Base-by-base conservation (phyloP, 2,113 vertebrate genomes). In the Laterallus jamaicensis region DNA sequence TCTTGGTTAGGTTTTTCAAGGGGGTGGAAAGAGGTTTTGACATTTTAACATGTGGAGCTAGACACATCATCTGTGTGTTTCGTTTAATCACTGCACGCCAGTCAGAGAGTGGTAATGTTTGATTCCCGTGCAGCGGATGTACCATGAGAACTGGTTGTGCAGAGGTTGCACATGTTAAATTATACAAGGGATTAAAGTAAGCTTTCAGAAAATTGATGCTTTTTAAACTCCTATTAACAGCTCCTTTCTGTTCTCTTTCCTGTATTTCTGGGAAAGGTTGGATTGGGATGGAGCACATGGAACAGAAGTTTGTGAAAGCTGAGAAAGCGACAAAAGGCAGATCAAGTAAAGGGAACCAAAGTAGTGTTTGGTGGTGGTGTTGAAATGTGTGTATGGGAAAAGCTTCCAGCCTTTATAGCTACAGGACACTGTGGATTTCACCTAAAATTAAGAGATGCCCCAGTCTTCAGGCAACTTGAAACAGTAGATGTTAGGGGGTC, bases 11-110 rank as follows among this genome's bases (percentile, higher is more conserved):
- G 4, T 37, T 82, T 95, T 70, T 94, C 21, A 49, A 83, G 35
- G 73, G 35, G 28, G 12, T 84, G 31, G 64, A 56, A 74, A 58
- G 52, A 42, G 44, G 14, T 81, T 90, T 68, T 77, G 47, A 39
- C 6, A 3, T 32, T n/a, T 44, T 39, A 24, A 49, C 9, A 6
- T 3, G 25, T 0, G 0, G 81, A 84, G 14, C 16, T 54, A 86
- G 83, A 25, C 21, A 5, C 20, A 21, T 11, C 25, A 14, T 1
- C 5, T 5, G 24, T 0, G 1, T 40, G 24, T 83, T 91, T 66
- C 9, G 25, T 73, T 92, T 67, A 59, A 37, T 69, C 55, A 21
- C 21, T 68, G 52, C 15, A 13, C 13, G 14, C 66, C 25, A 54
- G 58, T 62, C 58, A 73, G 58, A 28, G 0, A 26, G n/a, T 5